Evolutionary conservation across 2,113 vertebrate species (phyloP).

Genomic region (Solea senegalensis): DNA sequence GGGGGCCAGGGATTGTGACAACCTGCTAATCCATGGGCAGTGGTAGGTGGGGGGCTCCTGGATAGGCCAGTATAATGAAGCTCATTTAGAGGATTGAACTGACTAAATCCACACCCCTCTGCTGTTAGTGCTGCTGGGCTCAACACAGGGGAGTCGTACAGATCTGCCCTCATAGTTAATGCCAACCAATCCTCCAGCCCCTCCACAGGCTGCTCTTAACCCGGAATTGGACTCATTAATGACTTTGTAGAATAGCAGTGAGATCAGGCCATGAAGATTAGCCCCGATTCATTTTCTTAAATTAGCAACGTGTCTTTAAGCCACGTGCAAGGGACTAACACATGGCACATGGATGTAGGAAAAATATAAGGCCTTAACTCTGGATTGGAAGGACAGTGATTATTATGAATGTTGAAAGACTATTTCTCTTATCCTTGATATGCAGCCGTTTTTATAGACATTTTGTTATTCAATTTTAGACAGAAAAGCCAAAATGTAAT

Average conservation of each 20-base stretch:
- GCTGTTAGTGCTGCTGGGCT: slow-evolving; percentile 42
- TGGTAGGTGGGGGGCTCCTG: slow-evolving; percentile 41
- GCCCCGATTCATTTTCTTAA: slow-evolving; percentile 74
- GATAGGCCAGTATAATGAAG: slow-evolving; percentile 75
- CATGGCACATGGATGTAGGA: slow-evolving; percentile 33
- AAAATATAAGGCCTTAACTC: slow-evolving; percentile 31
- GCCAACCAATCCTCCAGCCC: slow-evolving; percentile 65
- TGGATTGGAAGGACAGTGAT: too few species aligned
- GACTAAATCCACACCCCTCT: slow-evolving; percentile 72
- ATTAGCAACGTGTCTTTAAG: slow-evolving; percentile 73
- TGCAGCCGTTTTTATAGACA: too few species aligned
- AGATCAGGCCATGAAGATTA: slow-evolving; percentile 75
- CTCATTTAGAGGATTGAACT: slow-evolving; percentile 75
- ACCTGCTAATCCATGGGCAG: slow-evolving; percentile 65
- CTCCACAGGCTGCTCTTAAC: slow-evolving; percentile 64
- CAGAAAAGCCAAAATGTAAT: neutral
- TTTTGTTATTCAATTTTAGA: too few species aligned
- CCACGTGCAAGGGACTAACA: slow-evolving; percentile 47
- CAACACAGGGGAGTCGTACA: slow-evolving; percentile 36
- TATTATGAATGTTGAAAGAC: too few species aligned
- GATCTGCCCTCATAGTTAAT: slow-evolving; percentile 69
- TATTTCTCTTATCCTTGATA: too few species aligned
- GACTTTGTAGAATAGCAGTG: slow-evolving; percentile 65
- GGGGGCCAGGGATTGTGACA: slow-evolving; percentile 57
- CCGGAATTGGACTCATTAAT: slow-evolving; percentile 74